Evolutionary conservation across 2,113 vertebrate species (phyloP).

Genomic region (Herpetotheres cachinnans): DNA sequence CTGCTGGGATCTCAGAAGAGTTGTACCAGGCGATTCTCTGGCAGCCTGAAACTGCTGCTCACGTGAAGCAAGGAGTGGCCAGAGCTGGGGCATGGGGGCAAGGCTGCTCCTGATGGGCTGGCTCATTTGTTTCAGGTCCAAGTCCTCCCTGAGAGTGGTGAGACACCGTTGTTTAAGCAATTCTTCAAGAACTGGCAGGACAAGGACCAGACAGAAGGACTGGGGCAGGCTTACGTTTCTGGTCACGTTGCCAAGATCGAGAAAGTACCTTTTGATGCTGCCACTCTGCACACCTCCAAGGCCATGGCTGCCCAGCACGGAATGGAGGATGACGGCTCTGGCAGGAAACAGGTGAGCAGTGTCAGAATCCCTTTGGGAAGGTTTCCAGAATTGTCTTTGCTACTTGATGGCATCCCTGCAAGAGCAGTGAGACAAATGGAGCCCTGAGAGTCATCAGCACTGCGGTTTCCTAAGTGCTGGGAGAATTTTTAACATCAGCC

Average conservation of each 20-base stretch:
- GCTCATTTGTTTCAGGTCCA: conserved; percentile 73
- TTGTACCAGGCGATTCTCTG: not conserved
- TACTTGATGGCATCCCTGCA: not conserved
- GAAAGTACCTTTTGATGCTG: conserved; percentile 87
- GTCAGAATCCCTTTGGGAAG: not conserved
- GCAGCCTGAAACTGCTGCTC: not conserved
- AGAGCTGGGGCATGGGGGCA: not conserved
- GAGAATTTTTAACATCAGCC: not conserved
- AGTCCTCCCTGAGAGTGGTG: conserved; percentile 90
- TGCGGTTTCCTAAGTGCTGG: not conserved
- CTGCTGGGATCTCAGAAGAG: not conserved
- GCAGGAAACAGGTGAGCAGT: conserved; percentile 82
- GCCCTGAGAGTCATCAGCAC: not conserved
- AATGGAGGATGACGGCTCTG: conserved; percentile 91
- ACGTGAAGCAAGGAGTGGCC: not conserved
- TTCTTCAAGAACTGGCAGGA: conserved; percentile 99
- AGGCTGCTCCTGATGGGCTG: not conserved
- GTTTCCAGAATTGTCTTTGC: not conserved
- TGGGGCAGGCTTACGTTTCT: conserved; percentile 86
- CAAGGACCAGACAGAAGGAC: conserved; percentile 87
- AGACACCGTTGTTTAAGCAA: conserved; percentile 97
- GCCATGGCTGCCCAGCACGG: conserved; percentile 96
- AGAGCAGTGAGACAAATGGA: not conserved
- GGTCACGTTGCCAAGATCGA: conserved; percentile 91
- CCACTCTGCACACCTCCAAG: conserved; percentile 85